Base-by-base conservation (phyloP, 1,140 invertebrate genomes). In the Dryas iulia region DNA sequence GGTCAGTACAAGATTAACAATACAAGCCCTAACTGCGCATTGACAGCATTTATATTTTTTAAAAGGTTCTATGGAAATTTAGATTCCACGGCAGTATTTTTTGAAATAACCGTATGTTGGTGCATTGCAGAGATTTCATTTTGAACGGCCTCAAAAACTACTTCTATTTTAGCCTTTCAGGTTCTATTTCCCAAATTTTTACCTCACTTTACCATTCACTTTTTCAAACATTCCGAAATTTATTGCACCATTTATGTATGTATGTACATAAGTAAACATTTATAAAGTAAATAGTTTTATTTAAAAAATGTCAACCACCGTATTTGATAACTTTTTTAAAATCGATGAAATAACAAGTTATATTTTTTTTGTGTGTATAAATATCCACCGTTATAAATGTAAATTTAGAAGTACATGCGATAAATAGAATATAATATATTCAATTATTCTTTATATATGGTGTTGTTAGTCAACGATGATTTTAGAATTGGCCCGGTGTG, bases 191-290 rank as follows among this genome's bases (percentile, higher is more conserved):
- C 39, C 18, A 47, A 47, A 47, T 47, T 47, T 47, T 47, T 47
- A 47, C 39, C 39, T 47, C 39, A 47, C 39, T 47, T 47, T 47
- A n/a, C 39, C 39, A 47, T 47, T 47, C 39, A 47, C 39, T 47
- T 18, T 47, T 47, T 47, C 39, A 7, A 47, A 47, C 14, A 47
- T 47, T 21, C 39, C 14, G 39, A 21, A 47, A 47, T 47, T 47
- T 47, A 47, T 21, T 47, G 39, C 39, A 21, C 39, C 14, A 21
- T 47, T 3, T 47, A 1, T 47, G 39, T 47, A 1, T 47, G 39
- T 47, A 47, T 47, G 39, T 47, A 47, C 18, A 47, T 21, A 47
- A 21, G 21, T 47, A 47, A 47, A 47, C 21, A 21, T 47, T 39
- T 18, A 21, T 47, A 21, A 47, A 47, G 21, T 3, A 3, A 21